Percentiles rank a stretch among this genome's conserved stretches.
These are phyloP conservation scores for Panurus biarmicus DNA, from an alignment of 2,113 vertebrate genomes.

Conservation along the genomic window DNA sequence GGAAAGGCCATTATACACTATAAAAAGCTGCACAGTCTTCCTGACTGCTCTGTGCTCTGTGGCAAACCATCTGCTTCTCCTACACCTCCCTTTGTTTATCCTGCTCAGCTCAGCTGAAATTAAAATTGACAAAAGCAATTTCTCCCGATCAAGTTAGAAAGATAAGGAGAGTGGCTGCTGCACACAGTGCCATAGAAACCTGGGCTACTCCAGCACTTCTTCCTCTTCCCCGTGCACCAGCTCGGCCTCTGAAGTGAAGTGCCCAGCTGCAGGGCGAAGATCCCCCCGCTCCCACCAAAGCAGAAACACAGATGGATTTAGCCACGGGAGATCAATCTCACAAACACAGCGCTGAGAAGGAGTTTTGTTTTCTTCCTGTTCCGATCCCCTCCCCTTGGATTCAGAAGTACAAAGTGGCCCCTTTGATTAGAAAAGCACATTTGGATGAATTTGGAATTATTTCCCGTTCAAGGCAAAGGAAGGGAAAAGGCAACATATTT, in stretches of 20 bases:
- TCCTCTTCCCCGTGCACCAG: neutral
- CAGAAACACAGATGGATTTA: conserved; percentile 13
- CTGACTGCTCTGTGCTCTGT: conserved; percentile 42
- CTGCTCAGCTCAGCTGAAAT: conserved; percentile 52
- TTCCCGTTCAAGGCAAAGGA: neutral
- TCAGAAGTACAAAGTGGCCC: conserved; percentile 14
- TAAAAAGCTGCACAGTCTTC: conserved; percentile 44
- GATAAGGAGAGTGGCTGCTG: neutral
- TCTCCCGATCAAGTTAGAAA: conserved; percentile 28
- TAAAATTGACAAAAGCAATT: conserved; percentile 62
- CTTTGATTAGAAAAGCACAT: conserved; percentile 49
- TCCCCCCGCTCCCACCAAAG: neutral
- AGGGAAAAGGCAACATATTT: neutral
- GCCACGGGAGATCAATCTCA: neutral
- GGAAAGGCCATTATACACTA: conserved; percentile 33
- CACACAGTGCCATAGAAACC: conserved; percentile 26
- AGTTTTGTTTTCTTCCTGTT: neutral
- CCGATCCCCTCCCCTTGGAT: neutral
- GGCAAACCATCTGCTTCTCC: conserved; percentile 54
- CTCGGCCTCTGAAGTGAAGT: neutral
- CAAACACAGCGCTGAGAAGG: neutral
- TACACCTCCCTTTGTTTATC: conserved; percentile 42
- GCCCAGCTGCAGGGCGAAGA: conserved; percentile 1
- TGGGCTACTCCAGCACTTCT: neutral
- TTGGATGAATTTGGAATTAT: conserved; percentile 20